Base-by-base conservation (phyloP, 2,888 invertebrate genomes). In the Phytoseiulus persimilis region DNA sequence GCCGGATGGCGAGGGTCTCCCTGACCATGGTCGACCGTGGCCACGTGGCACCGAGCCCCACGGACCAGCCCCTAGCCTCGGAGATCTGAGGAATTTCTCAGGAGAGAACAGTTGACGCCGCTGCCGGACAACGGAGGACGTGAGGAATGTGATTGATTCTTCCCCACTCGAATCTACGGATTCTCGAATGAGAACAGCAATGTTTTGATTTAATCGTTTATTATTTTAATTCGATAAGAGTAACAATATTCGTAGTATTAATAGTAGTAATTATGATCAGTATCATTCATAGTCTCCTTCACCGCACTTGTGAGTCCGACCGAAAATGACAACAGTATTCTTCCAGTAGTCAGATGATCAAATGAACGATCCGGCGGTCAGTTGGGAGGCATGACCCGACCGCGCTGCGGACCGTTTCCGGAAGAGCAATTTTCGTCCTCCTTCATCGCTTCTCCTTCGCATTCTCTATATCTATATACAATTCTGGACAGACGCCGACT, bases 161-260 rank as follows among this genome's bases (percentile, higher is more conserved):
- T n/a, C n/a, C n/a, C n/a, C n/a, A n/a, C n/a, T n/a, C n/a, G n/a
- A n/a, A n/a, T n/a, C n/a, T n/a, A n/a, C n/a, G n/a, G n/a, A n/a
- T n/a, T n/a, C n/a, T n/a, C n/a, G n/a, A n/a, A n/a, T n/a, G n/a
- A n/a, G n/a, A n/a, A n/a, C n/a, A n/a, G n/a, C n/a, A n/a, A n/a
- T n/a, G 14, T 23, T 87, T 31, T n/a, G 87, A 33, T 32, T 87
- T 32, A 87, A 32, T 87, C 6, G 45, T 87, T 87, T 87, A 87
- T 87, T 87, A 87, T 39, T 65, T 65, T 87, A 33, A 87, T 87
- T 39, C 87, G 87, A 87, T 87, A 87, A 65, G 87, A 32, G 87
- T 87, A 87, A 87, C 87, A 87, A 87, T 87, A 87, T 39, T 32
- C 32, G 32, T 32, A 32, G 45, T 31, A 87, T 11, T 87, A 87